Percentiles rank a stretch among this genome's conserved stretches.
These are phyloP conservation scores for Bombus cullumanus DNA, from an alignment of 1,140 invertebrate species.

Conservation along the genomic window DNA sequence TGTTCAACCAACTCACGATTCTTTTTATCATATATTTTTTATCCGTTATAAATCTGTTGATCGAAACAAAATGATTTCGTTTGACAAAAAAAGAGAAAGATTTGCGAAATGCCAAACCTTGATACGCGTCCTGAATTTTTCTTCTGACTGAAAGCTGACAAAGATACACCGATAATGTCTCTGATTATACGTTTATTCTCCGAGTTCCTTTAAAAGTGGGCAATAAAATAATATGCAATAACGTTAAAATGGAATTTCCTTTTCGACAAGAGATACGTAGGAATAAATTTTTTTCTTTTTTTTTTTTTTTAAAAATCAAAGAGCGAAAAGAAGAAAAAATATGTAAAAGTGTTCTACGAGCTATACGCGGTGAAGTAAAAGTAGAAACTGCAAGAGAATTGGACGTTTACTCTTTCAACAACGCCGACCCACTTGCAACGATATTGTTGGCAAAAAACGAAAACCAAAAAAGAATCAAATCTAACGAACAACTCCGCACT, in stretches of 20 bases:
- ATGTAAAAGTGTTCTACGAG: not conserved
- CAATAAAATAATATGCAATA: not conserved
- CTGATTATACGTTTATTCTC: not conserved
- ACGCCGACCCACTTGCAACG: constrained; percentile 7
- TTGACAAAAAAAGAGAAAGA: not conserved
- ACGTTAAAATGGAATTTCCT: not conserved
- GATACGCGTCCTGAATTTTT: too few species aligned
- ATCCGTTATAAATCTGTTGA: not conserved
- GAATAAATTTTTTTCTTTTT: not conserved
- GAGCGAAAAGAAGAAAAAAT: not conserved
- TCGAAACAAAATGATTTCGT: not conserved
- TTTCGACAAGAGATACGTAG: not conserved
- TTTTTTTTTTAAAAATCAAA: not conserved
- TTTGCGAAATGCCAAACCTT: too few species aligned
- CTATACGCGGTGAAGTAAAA: not conserved
- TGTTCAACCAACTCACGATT: not conserved
- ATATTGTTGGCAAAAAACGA: constrained; percentile 1
- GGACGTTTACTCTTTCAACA: not conserved
- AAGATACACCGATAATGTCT: not conserved
- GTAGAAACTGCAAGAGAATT: not conserved
- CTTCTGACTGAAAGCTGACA: too few species aligned
- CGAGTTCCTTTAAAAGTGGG: not conserved
- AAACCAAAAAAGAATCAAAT: constrained; percentile 27
- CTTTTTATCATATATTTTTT: not conserved
- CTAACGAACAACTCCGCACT: constrained; percentile 3